Evolutionary conservation across 2,113 vertebrate species (phyloP), one percentile per base, ranked within the genome.

Genomic region (Ailurus styani): DNA sequence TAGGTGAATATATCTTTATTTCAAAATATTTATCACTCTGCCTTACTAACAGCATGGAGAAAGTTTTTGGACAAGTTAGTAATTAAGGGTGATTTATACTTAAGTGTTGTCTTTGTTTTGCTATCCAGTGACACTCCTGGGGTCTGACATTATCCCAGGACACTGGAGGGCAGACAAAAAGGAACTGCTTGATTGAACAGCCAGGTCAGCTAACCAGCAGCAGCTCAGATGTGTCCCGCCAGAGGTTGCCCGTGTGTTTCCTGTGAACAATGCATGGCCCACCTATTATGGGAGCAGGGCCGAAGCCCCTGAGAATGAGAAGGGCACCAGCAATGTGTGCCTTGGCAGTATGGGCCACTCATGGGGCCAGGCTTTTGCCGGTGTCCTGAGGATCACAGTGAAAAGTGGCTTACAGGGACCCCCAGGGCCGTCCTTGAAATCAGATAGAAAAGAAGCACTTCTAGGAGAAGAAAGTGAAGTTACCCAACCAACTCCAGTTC

Each of bases 11-110:
- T 97, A 15, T 90, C 72, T 47, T 82, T 93, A 94, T n/a, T 88
- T 97, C n/a, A 94, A 93, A 95, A 87, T 55, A 89, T 90, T 97
- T 97, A 77, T 68, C 96, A 23, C 31, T 40, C 73, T 83, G 79
- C 14, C 62, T 66, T 94, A 1, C 14, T 62, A 8, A 87, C 12
- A 31, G 10, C 5, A 79, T 8, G 92, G 85, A 82, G 27, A 79
- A 73, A 77, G 3, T 57, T 85, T 8, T 20, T 40, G 21, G 68
- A 75, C 15, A 47, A 55, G 60, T 87, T 96, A 95, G 90, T 87
- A 96, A 95, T 85, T 87, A 15, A 75, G 15, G 2, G 3, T 75
- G 15, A 88, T 42, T 82, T 72, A 47, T 34, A 68, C 60, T 79
- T 95, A 73, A 66, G 55, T 3, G 5, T 54, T 75, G 6, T 54